phyloP scores from a whole-genome alignment of 1,140 invertebrate genomes.

The Penaeus vannamei region DNA sequence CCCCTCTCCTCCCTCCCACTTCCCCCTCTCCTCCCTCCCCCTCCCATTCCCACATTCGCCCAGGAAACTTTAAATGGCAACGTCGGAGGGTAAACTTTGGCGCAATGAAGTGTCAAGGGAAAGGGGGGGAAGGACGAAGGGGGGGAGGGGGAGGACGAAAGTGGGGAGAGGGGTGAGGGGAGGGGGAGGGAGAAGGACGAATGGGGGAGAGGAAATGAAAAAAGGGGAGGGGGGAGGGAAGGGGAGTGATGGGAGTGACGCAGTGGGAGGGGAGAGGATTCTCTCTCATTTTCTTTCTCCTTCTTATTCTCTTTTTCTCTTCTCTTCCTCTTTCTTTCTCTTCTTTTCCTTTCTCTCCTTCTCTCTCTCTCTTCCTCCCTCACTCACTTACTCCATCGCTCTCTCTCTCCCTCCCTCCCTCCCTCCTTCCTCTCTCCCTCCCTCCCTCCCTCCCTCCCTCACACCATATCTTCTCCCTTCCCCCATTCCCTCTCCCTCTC shows the following conservation, averaged over 20 bases:
- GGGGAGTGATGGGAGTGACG: too few relatives aligned
- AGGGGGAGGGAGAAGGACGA: too few relatives aligned
- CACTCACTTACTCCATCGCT: too few relatives aligned
- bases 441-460: background rate
- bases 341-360: too few relatives aligned
- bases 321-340: background rate
- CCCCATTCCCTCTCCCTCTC: too few relatives aligned
- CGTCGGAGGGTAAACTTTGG: conserved; percentile 21
- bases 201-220: background rate
- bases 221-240: too few relatives aligned
- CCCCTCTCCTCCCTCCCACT: background rate
- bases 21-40: background rate
- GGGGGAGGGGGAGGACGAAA: background rate
- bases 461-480: too few relatives aligned
- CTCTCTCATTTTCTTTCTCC: background rate
- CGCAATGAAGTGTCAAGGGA: conserved; percentile 28
- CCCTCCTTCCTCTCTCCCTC: background rate
- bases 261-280: too few relatives aligned
- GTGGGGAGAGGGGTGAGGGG: background rate
- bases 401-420: too few relatives aligned
- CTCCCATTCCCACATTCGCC: background rate
- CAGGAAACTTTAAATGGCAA: conserved; percentile 39
- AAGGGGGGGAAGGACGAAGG: background rate
- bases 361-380: too few relatives aligned
- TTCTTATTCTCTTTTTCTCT: too few relatives aligned